Evolutionary conservation across 2,797 vertebrate species (phyloP), one percentile per base, ranked within the genome.

Genomic region (Somateria mollissima): DNA sequence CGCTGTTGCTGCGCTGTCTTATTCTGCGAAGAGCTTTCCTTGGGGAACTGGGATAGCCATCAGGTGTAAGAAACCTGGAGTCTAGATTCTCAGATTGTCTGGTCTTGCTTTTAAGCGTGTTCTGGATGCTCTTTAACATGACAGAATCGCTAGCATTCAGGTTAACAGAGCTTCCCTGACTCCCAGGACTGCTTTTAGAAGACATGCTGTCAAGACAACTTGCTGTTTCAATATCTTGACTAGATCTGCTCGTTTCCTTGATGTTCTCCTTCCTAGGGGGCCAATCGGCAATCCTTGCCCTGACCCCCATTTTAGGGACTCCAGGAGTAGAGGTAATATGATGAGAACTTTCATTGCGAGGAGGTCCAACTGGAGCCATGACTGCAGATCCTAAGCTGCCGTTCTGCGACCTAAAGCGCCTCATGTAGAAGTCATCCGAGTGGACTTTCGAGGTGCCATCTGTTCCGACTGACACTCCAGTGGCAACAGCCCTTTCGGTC

Each of bases 221-320:
- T 57, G 98, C 96, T 69, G 98, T 97, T 69, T 98, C 98, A 89
- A 98, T 97, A 89, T 98, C 98, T 96, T 98, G 98, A 97, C 98
- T 98, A 83, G 98, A 97, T 86, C 98, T 98, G 86, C 92, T 98
- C 7, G 97, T 86, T 93, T 98, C 98, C 84, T 98, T 98, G 34
- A 98, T 94, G 13, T 98, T 98, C 83, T 99, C 99, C 96, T 99
- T 99, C 93, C 99, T 98, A 1, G 99, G 99, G 39, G 99, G 99
- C 99, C 99, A 99, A 54, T 99, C 99, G 5, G 99, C 99, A 96
- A 99, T 99, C 72, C 99, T 98, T 80, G 99, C 99, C 94, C 99
- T 98, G 57, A 99, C 99, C 43, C 99, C 99, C 99, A 99, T 99
- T 97, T 99, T 99, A 84, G 99, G 99, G 93, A 99, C 99, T 78